Evolutionary conservation across 2,113 vertebrate species (phyloP).

Genomic region (Smithornis capensis): DNA sequence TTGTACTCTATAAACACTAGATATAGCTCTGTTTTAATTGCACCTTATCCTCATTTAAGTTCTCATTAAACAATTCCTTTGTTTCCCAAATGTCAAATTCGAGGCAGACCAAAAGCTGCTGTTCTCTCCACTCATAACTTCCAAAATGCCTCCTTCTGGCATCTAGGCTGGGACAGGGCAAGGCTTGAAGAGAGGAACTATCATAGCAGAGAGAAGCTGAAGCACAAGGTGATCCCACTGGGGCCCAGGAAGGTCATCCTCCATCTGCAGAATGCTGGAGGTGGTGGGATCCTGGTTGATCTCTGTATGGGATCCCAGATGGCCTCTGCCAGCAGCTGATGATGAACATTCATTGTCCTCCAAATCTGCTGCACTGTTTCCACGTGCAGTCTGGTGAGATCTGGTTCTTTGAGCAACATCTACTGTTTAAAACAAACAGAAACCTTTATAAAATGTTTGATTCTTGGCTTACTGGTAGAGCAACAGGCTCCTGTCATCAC

Average conservation of each 20-base stretch:
- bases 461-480: not conserved
- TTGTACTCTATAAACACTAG: not conserved
- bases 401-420: not conserved
- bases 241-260: not conserved
- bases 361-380: not conserved
- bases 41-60: not conserved
- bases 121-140: not conserved
- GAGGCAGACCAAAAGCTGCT: not conserved
- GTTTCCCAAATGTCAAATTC: not conserved
- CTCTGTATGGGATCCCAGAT: not conserved
- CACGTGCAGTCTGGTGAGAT: rapidly evolving
- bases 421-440: not conserved
- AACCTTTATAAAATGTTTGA: not conserved
- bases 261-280: not conserved
- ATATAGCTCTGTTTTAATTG: not conserved
- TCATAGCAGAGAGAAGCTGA: not conserved
- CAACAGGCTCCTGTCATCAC: not conserved
- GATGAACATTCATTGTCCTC: not conserved
- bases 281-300: not conserved
- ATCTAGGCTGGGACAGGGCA: not conserved
- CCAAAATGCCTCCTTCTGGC: not conserved
- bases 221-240: not conserved
- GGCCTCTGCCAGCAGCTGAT: not conserved
- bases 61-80: not conserved
- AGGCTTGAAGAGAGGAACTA: not conserved